phyloP scores from a whole-genome alignment of 1,140 invertebrate genomes.

The Hestina assimilis region DNA sequence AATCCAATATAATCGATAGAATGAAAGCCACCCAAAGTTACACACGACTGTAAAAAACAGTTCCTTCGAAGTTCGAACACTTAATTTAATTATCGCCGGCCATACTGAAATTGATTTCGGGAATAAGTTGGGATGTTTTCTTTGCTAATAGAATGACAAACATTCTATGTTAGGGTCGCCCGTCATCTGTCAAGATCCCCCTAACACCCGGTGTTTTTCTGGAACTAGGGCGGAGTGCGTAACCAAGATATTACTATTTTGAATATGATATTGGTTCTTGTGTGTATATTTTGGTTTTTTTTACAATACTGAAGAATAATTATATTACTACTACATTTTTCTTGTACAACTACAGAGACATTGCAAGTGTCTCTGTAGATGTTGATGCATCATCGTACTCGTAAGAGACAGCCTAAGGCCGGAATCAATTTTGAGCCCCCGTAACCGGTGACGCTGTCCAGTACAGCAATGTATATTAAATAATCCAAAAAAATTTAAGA shows the following conservation, averaged over 20 bases:
- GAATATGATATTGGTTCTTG: no score
- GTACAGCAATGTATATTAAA: no score
- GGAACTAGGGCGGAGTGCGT: background rate
- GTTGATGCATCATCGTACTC: no score
- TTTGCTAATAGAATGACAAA: slow-evolving; percentile 56
- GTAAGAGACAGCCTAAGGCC: no score
- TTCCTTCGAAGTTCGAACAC: background rate
- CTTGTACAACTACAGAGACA: no score
- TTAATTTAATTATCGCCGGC: slow-evolving; percentile 12
- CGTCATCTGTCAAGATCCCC: slow-evolving; percentile 43
- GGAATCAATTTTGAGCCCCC: no score
- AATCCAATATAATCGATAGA: background rate
- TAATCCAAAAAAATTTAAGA: no score
- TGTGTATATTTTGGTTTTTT: background rate
- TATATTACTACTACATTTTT: no score
- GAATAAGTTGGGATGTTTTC: slow-evolving; percentile 40
- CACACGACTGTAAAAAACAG: background rate
- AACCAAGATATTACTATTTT: background rate
- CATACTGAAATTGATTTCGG: slow-evolving; percentile 13
- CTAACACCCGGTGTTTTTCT: slow-evolving; percentile 3
- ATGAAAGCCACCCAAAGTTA: background rate
- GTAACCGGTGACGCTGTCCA: no score
- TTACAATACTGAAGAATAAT: background rate
- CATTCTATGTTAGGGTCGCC: slow-evolving; percentile 39
- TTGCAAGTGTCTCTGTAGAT: no score